A percentile compares a stretch with the other conserved stretches of the same genome.
phyloP scores from a whole-genome alignment of 2,888 invertebrate genomes.

The Habroteleia sp. region DNA sequence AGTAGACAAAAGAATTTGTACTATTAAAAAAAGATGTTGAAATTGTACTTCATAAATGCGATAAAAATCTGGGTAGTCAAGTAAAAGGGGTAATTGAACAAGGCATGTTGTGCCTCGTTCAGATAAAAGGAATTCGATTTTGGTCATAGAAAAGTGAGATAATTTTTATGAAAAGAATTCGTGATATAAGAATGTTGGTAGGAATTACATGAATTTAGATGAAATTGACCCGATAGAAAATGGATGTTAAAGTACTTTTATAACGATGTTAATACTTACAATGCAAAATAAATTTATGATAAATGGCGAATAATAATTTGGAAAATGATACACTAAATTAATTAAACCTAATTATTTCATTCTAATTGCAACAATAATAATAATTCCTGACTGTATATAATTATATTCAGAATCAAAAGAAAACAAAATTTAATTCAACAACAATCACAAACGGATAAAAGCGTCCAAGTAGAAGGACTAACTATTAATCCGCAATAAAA shows the following conservation, averaged over 20 bases:
- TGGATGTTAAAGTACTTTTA: background rate
- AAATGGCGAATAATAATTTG: background rate
- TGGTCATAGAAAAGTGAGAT: background rate
- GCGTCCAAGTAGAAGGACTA: too few relatives aligned
- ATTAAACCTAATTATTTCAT: too few relatives aligned
- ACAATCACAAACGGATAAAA: too few relatives aligned
- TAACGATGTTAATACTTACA: slow-evolving; percentile 1
- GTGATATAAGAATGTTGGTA: slow-evolving; percentile 1
- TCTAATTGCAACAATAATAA: too few relatives aligned
- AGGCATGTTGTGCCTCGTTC: background rate
- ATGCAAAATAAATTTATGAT: slow-evolving; percentile 4
- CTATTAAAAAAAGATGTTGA: too few relatives aligned
- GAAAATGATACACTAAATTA: background rate
- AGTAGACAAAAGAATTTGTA: too few relatives aligned
- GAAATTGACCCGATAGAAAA: slow-evolving; percentile 7
- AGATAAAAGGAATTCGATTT: background rate
- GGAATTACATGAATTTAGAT: slow-evolving; percentile 6
- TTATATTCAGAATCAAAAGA: too few relatives aligned
- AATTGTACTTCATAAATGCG: too few relatives aligned
- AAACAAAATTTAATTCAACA: too few relatives aligned
- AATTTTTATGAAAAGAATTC: slow-evolving; percentile 8
- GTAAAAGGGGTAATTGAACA: background rate
- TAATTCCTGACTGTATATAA: too few relatives aligned
- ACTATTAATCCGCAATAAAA: too few relatives aligned
- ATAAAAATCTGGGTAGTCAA: background rate